phyloP scores from a whole-genome alignment of 2,113 vertebrate species.

The Empidonax traillii region DNA sequence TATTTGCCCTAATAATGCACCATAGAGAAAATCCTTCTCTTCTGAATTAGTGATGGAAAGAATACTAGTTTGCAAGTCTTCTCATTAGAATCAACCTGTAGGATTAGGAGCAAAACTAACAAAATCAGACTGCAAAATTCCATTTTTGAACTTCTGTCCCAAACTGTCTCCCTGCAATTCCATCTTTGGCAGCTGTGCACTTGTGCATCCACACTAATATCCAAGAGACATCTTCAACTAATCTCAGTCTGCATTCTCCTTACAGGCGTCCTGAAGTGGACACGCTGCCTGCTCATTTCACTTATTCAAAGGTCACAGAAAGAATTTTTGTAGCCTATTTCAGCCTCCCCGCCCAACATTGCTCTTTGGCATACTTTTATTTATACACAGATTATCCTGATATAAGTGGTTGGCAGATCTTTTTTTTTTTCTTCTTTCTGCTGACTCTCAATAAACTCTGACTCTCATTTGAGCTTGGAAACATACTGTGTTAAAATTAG shows the following conservation, averaged over 20 bases:
- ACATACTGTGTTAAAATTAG: neutral
- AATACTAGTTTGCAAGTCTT: neutral
- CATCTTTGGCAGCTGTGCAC: constrained; percentile 31
- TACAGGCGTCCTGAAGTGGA: neutral
- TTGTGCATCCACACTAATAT: neutral
- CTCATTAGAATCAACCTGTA: neutral
- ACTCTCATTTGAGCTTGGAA: neutral
- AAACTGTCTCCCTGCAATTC: neutral
- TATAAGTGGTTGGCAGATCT: neutral
- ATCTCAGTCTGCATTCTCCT: constrained; percentile 47
- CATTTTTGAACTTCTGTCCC: neutral
- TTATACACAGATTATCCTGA: neutral
- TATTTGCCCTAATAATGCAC: neutral
- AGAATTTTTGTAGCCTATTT: neutral
- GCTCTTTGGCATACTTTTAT: neutral
- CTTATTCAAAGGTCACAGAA: constrained; percentile 38
- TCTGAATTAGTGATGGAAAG: neutral
- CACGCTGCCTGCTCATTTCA: neutral
- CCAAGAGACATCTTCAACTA: constrained; percentile 20
- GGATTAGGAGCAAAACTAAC: neutral
- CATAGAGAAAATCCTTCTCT: neutral
- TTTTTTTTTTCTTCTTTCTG: neutral
- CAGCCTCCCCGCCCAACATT: neutral
- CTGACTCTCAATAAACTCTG: neutral
- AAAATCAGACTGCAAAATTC: neutral